Evolutionary conservation across 2,113 vertebrate species (phyloP), one percentile per base, ranked within the genome.

Genomic region (Tupaia tana): DNA sequence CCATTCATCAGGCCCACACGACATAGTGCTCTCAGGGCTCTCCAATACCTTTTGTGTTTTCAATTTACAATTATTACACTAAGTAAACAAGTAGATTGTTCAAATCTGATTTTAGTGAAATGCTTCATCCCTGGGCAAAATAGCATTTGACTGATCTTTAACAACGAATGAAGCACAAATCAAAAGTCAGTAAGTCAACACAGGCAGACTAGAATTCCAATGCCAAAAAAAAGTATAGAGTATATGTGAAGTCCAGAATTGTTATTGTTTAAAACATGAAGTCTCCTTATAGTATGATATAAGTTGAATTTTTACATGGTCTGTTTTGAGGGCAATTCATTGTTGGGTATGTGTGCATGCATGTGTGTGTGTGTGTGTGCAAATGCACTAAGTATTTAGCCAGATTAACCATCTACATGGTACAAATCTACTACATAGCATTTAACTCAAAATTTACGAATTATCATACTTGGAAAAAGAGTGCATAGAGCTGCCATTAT

Each of bases 71-170:
- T 75, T 27, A 67, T 16, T 12, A 91, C 24, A 71, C 1, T 14
- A 43, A 77, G 74, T 77, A 70, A 83, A 70, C 81, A 92, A 81
- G 77, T 61, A 20, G 86, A 52, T 14, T 71, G 29, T 20, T 73
- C 12, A 75, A 11, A 31, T 24, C n/a, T 61, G 43, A 58, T 81
- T 11, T 80, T 64, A 71, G 64, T n/a, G 31, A 69, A 87, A 70
- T 43, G 34, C n/a, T 95, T 90, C 8, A 64, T 61, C 20, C 56
- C 16, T 52, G 20, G 91, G 16, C n/a, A 94, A 77, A 81, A 67
- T 0, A 97, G 89, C 87, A 90, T 96, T 95, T 96, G 95, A 93
- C 84, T 95, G 83, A 95, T 97, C 82, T 95, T 96, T 79, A 96
- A 86, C 58, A 92, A 92, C 89, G 95, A 97, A 97, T 96, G 93